Evolutionary conservation across 2,797 vertebrate species (phyloP), one percentile per base, ranked within the genome.

Genomic region (Adrianichthys oophorus): DNA sequence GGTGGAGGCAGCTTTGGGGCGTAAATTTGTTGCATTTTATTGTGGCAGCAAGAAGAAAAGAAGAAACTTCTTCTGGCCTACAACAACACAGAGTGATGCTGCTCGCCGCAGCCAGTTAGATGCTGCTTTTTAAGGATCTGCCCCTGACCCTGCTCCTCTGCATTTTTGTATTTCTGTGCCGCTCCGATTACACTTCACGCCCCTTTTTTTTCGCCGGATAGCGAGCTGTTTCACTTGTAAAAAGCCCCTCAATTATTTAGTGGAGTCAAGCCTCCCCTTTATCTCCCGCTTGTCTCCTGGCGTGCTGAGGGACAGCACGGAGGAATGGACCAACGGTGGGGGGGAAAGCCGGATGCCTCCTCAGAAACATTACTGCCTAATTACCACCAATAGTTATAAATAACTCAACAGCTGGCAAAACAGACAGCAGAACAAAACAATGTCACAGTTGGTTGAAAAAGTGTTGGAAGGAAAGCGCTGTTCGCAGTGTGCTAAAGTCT

Each of bases 201-300:
- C 56, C 80, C 66, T 76, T 84, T 85, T 71, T 79, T 73, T 68
- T 75, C 86, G 82, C 91, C 88, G 88, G 84, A 91, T 74, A 85
- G 78, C 51, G 56, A 82, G 80, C 81, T 72, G 81, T 67, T 85
- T 70, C 74, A 68, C 79, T 88, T 84, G 83, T 87, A 85, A 90
- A 91, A 89, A 84, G 52, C 53, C 62, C 76, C 83, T 91, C 68
- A 90, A 90, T 90, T 88, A 91, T 90, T 90, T 85, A 90, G 84
- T 79, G 75, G 83, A 90, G 89, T 89, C 87, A 91, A 91, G 84
- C 84, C 79, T 83, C 80, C 82, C 81, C 80, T 89, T 90, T 88
- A 89, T 91, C 87, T 86, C 70, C 72, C 42, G 52, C 76, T 87
- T 84, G 85, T 83, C 85, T 85, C 78, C 76, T 57, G 57, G 75